A percentile compares a stretch with the other conserved stretches of the same genome.
Evolutionary conservation across 2,797 vertebrate species (phyloP).

Genomic region (Gila robusta): DNA sequence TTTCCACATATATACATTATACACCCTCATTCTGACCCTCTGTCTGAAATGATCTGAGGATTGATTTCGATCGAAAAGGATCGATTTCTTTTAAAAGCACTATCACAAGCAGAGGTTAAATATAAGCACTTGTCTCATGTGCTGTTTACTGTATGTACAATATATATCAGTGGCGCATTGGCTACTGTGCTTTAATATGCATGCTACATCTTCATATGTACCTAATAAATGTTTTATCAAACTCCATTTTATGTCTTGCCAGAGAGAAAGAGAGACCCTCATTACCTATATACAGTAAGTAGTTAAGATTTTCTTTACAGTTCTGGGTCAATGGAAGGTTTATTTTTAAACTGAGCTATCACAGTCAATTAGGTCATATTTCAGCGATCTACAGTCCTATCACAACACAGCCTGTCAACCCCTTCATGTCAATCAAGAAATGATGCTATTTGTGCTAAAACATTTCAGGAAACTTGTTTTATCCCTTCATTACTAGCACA

Average conservation of each 20-base stretch:
- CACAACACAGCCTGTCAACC: conserved; percentile 35
- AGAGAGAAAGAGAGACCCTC: conserved; percentile 33
- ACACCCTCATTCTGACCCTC: too few relatives aligned
- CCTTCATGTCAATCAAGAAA: conserved; percentile 36
- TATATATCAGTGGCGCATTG: not conserved
- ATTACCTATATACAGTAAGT: conserved; percentile 36
- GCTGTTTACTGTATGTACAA: not conserved
- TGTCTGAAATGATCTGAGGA: too few relatives aligned
- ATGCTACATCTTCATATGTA: not conserved
- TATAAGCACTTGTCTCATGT: not conserved
- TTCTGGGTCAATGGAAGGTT: conserved; percentile 71
- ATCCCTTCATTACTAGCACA: not conserved
- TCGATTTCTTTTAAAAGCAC: not conserved
- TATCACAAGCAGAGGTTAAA: not conserved
- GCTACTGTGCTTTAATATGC: not conserved
- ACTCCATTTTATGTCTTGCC: conserved; percentile 80
- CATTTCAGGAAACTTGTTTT: not conserved
- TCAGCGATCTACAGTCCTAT: conserved; percentile 72
- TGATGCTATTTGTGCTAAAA: not conserved
- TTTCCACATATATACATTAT: too few relatives aligned
- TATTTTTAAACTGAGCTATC: conserved; percentile 82
- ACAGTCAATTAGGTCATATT: conserved; percentile 79
- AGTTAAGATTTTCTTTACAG: conserved; percentile 44
- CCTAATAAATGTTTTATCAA: conserved; percentile 21
- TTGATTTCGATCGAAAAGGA: not conserved